Conservation (phyloP, 2,888 invertebrate genomes). For the Rotaria macrura region DNA sequence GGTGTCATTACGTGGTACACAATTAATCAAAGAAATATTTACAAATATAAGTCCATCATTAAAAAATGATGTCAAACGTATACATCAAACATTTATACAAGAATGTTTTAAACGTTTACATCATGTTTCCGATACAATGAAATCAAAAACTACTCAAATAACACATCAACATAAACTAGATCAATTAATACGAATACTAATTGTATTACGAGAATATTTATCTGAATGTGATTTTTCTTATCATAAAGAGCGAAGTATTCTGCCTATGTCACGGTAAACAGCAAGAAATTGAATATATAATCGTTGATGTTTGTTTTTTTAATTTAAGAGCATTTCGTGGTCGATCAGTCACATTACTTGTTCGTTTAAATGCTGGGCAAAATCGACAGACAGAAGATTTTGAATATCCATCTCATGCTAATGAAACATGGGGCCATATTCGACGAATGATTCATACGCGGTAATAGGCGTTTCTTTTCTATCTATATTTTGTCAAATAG, state of each 20-base stretch:
- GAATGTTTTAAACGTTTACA: constrained; percentile 75
- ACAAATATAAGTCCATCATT: constrained; percentile 80
- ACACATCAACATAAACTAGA: constrained; percentile 61
- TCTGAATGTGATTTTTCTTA: constrained; percentile 71
- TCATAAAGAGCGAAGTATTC: constrained; percentile 70
- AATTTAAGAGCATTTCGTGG: background rate
- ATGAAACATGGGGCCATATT: constrained; percentile 78
- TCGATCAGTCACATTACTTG: background rate
- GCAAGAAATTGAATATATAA: too few species aligned
- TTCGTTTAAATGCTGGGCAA: constrained; percentile 53
- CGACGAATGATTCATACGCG: constrained; percentile 55
- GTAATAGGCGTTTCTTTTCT: background rate
- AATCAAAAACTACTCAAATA: constrained; percentile 53
- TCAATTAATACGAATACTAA: constrained; percentile 74
- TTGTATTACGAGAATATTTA: constrained; percentile 84
- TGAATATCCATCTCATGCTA: constrained; percentile 80
- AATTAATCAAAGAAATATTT: constrained; percentile 78
- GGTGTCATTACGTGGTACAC: constrained; percentile 80
- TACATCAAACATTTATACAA: constrained; percentile 80
- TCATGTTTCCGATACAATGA: constrained; percentile 61
- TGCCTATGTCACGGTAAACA: constrained; percentile 66
- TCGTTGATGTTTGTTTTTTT: background rate
- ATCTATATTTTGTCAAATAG: too few species aligned
- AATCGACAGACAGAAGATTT: constrained; percentile 71
- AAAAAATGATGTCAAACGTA: constrained; percentile 62